Percentiles rank a stretch among this genome's conserved stretches.
Evolutionary conservation across 2,888 invertebrate genomes (phyloP).

Genomic region (Blastobasis lacticolella): DNA sequence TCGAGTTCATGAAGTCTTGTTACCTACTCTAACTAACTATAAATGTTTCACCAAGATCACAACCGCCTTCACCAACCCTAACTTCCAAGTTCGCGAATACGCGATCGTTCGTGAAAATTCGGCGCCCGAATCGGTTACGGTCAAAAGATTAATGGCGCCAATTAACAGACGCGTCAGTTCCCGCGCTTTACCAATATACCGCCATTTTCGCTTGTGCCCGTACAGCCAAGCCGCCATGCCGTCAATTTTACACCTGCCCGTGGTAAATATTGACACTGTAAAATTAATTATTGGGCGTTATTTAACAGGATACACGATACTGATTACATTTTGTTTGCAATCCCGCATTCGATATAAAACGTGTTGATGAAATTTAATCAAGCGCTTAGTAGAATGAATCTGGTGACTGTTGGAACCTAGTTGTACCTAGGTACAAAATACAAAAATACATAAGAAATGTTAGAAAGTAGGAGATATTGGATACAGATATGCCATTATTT

Average conservation of each 20-base stretch:
- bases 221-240: background rate
- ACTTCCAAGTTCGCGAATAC: conserved; percentile 11
- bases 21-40: too few species aligned
- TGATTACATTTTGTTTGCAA: background rate
- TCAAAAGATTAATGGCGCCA: conserved; percentile 55
- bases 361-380: too few species aligned
- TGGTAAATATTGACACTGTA: conserved; percentile 28
- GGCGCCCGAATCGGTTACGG: conserved; percentile 33
- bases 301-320: conserved; percentile 6
- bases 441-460: too few species aligned
- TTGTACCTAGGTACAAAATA: too few species aligned
- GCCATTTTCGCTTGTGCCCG: conserved; percentile 2
- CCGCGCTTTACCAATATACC: conserved; percentile 40
- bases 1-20: too few species aligned
- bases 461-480: too few species aligned
- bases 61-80: background rate
- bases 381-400: too few species aligned
- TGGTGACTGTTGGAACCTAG: too few species aligned
- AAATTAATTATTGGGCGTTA: conserved; percentile 26
- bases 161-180: conserved; percentile 43
- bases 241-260: conserved; percentile 38
- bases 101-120: conserved; percentile 7
- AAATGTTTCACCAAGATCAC: too few species aligned
- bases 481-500: too few species aligned
- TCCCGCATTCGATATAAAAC: too few species aligned